Conservation (phyloP, 2,113 vertebrate genomes). For the Coptodon rendalli region DNA sequence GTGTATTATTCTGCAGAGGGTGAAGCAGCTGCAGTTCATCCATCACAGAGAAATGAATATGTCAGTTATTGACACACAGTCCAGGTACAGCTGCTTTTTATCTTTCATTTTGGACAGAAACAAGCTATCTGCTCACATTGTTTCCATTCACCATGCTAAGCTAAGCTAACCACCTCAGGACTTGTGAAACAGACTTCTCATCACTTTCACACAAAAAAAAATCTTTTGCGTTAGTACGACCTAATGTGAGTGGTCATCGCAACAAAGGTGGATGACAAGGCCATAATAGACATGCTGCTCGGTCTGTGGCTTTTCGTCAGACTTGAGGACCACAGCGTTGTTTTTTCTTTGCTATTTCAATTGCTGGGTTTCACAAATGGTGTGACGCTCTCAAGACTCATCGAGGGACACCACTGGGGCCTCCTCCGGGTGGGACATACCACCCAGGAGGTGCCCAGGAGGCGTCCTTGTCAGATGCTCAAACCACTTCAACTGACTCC, state of each 20-base stretch:
- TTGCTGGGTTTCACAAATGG: not conserved
- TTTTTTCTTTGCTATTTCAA: not conserved
- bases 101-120: rapidly evolving
- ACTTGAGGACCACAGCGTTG: too few relatives aligned
- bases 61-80: not conserved
- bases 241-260: too few relatives aligned
- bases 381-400: not conserved
- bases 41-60: not conserved
- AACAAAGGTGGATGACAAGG: too few relatives aligned
- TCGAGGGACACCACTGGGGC: rapidly evolving
- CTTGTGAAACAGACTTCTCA: not conserved
- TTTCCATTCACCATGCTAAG: not conserved
- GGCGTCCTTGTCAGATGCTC: too few relatives aligned
- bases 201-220: not conserved
- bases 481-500: too few relatives aligned
- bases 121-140: rapidly evolving
- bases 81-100: not conserved
- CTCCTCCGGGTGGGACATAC: too few relatives aligned
- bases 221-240: not conserved
- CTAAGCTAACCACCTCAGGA: rapidly evolving
- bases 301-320: too few relatives aligned
- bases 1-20: not conserved
- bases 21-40: rapidly evolving
- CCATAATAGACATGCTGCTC: too few relatives aligned
- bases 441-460: too few relatives aligned